Conservation (phyloP, 2,888 invertebrate genomes). For the Tenodera sinensis region DNA sequence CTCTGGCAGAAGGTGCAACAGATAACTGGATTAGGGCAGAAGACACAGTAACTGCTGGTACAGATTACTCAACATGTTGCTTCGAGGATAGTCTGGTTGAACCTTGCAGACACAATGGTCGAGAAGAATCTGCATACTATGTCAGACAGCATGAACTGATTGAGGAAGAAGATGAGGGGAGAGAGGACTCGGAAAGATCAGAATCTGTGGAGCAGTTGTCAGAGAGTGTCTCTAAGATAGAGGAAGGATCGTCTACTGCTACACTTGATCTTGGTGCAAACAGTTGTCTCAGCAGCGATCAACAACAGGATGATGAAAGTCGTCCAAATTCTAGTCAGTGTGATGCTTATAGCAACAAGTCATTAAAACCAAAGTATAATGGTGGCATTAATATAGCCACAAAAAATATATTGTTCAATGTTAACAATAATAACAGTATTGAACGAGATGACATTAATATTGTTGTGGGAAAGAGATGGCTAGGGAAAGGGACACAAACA, state of each 20-base stretch:
- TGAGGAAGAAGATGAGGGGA: conserved; percentile 53
- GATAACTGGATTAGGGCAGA: conserved; percentile 37
- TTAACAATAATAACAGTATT: conserved; percentile 52
- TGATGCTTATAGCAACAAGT: conserved; percentile 4
- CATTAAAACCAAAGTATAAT: conserved; percentile 23
- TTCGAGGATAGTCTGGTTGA: conserved; percentile 49
- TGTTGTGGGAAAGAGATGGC: not conserved
- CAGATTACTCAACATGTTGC: conserved; percentile 35
- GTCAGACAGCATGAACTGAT: conserved; percentile 49
- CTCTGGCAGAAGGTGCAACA: conserved; percentile 35
- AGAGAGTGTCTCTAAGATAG: conserved; percentile 29
- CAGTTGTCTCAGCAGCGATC: conserved; percentile 19
- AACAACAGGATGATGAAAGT: not conserved
- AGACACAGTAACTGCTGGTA: conserved; percentile 27
- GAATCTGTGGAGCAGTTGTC: conserved; percentile 47
- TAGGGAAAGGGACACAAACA: conserved; percentile 37
- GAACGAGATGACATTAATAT: conserved; percentile 40
- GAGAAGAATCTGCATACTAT: not conserved
- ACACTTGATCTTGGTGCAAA: conserved; percentile 16
- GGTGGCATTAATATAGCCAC: not conserved
- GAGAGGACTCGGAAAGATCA: conserved; percentile 48
- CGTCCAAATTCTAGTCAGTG: conserved; percentile 14
- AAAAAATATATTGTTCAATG: conserved; percentile 34
- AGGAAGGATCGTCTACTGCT: conserved; percentile 12
- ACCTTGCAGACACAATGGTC: not conserved